phyloP scores from a whole-genome alignment of 2,113 vertebrate species.

The Dasyurus viverrinus region DNA sequence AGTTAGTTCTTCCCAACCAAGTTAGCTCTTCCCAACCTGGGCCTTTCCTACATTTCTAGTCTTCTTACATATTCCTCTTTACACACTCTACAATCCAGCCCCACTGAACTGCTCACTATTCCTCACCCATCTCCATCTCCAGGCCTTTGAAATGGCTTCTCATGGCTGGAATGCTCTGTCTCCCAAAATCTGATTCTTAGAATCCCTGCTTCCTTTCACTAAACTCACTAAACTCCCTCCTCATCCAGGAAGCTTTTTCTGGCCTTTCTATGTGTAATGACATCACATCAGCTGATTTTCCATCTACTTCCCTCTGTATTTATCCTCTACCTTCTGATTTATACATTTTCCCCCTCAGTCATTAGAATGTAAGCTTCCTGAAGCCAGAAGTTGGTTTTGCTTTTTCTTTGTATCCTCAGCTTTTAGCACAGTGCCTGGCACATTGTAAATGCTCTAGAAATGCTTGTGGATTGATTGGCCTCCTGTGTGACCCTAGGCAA shows the following conservation, averaged over 20 bases:
- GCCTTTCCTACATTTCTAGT: background rate
- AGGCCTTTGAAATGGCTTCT: background rate
- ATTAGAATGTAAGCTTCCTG: background rate
- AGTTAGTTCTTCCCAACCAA: no score
- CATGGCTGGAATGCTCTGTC: background rate
- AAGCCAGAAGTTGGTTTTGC: background rate
- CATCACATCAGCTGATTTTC: background rate
- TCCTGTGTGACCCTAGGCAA: background rate
- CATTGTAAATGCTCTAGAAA: background rate
- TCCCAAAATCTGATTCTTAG: background rate
- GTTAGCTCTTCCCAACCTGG: background rate
- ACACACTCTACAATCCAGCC: background rate
- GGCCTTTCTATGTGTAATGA: background rate
- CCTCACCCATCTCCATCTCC: background rate
- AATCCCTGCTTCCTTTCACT: background rate
- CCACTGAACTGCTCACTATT: background rate
- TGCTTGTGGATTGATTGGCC: background rate
- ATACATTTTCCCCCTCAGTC: background rate
- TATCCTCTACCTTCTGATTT: background rate
- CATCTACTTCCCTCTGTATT: background rate
- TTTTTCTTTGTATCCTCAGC: background rate
- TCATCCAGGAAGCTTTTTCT: background rate
- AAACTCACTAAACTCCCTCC: background rate
- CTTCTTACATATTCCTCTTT: background rate
- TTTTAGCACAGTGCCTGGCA: background rate